Base-by-base conservation (phyloP, 2,797 vertebrate genomes). In the Cyclopterus lumpus region DNA sequence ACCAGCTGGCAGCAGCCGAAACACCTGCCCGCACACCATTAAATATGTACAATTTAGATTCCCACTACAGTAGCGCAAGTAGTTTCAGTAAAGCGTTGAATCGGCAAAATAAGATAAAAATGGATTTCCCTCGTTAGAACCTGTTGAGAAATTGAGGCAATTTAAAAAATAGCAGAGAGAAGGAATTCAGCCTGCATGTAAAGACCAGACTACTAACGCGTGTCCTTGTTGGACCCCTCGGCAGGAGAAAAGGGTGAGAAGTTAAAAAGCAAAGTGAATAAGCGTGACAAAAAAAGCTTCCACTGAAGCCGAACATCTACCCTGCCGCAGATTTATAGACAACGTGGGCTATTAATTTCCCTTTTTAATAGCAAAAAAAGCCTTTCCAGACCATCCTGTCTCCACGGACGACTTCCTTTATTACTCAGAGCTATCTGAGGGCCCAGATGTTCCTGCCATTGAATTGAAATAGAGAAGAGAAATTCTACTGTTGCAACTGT, bases 321-420 rank as follows among this genome's bases (percentile, higher is more conserved):
- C 24, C 65, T 55, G 73, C 68, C 67, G 69, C 65, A 54, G 69
- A 91, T 90, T 88, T 81, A 91, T 66, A 72, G 75, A 82, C 83
- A 92, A 83, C 14, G 76, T 63, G 67, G 72, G 67, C 81, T 80
- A 78, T 90, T 88, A 65, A 84, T 91, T 87, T 59, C 49, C 75
- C 67, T 15, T 54, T 69, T 81, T 72, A n/a, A n/a, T n/a, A n/a
- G n/a, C 54, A 77, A 63, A 77, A 74, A 76, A 75, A 34, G 12
- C 60, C 73, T 57, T 67, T 48, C 65, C 60, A 81, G 68, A 82
- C 30, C 54, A 73, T 62, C 65, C 65, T 14, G 81, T 84, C 85
- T 85, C 90, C 71, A 63, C 3, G 63, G 89, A 85, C 32, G 1
- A 79, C 67, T 66, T 72, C 49, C 63, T 88, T 87, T 83, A 84